phyloP scores from a whole-genome alignment of 1,140 invertebrate species.

The Drosophila tsacasi region DNA sequence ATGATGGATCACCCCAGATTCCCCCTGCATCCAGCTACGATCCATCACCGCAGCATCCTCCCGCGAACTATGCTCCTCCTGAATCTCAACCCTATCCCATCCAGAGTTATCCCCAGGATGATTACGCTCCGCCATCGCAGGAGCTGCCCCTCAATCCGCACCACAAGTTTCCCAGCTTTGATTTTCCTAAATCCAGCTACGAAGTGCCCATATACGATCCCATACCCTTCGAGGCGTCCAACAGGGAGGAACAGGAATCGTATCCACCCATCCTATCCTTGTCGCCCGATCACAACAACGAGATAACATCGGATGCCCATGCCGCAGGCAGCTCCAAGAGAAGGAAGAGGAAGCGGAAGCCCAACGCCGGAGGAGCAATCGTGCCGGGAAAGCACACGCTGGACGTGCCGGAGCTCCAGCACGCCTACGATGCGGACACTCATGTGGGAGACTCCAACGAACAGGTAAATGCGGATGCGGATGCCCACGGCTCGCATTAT shows the following conservation, averaged over 20 bases:
- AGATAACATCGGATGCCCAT: constrained; percentile 54
- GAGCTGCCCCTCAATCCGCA: constrained; percentile 73
- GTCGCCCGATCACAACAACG: constrained; percentile 23
- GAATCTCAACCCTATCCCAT: constrained; percentile 26
- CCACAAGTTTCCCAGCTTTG: constrained; percentile 73
- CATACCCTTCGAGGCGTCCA: constrained; percentile 77
- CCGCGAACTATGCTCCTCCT: constrained; percentile 25
- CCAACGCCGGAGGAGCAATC: not conserved
- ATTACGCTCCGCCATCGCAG: constrained; percentile 65
- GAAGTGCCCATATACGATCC: constrained; percentile 83
- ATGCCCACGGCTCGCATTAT: constrained; percentile 55
- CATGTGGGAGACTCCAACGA: constrained; percentile 40
- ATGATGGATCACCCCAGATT: constrained; percentile 22
- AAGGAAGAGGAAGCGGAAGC: constrained; percentile 59
- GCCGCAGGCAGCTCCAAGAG: constrained; percentile 58
- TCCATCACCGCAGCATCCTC: constrained; percentile 18
- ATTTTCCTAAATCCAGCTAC: constrained; percentile 81
- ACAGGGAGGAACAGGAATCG: constrained; percentile 67
- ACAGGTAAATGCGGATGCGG: constrained; percentile 51
- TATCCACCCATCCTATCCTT: constrained; percentile 64
- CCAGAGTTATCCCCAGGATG: constrained; percentile 53
- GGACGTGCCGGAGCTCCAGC: constrained; percentile 73
- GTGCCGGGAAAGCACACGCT: constrained; percentile 70
- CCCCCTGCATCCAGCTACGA: constrained; percentile 19
- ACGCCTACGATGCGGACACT: constrained; percentile 68